Percentiles rank a stretch among this genome's conserved stretches.
Evolutionary conservation across 2,888 invertebrate species (phyloP).

Genomic region (Archips crataeganus): DNA sequence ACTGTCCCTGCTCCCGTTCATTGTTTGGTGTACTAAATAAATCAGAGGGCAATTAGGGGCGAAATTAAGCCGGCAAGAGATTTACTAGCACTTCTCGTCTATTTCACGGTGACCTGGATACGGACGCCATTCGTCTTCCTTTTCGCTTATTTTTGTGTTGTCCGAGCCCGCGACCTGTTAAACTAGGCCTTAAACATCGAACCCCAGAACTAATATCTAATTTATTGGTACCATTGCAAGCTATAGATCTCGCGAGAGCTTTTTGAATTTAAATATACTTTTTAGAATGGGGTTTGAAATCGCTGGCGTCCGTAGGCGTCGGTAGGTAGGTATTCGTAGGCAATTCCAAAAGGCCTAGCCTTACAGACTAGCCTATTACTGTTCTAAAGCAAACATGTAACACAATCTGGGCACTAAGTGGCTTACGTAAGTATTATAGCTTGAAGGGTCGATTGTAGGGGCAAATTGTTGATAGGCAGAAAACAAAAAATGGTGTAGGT

Average conservation of each 20-base stretch:
- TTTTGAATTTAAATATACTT: no score
- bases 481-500: no score
- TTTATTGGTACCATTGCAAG: no score
- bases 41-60: constrained; percentile 23
- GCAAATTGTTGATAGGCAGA: neutral
- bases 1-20: neutral
- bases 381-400: constrained; percentile 13
- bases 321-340: no score
- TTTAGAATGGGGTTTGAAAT: no score
- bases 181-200: neutral
- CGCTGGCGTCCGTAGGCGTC: no score
- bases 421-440: constrained; percentile 1
- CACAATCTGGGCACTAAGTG: constrained; percentile 7
- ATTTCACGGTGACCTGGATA: neutral
- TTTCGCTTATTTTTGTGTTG: constrained; percentile 19
- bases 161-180: neutral
- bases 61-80: constrained; percentile 14
- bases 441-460: neutral
- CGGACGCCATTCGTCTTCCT: constrained; percentile 4
- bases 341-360: neutral
- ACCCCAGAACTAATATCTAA: no score
- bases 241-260: no score
- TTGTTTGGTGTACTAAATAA: constrained; percentile 16
- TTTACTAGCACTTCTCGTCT: constrained; percentile 30
- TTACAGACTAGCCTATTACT: neutral